Conservation (phyloP, 2,113 vertebrate genomes). For the Gambusia holbrooki region DNA sequence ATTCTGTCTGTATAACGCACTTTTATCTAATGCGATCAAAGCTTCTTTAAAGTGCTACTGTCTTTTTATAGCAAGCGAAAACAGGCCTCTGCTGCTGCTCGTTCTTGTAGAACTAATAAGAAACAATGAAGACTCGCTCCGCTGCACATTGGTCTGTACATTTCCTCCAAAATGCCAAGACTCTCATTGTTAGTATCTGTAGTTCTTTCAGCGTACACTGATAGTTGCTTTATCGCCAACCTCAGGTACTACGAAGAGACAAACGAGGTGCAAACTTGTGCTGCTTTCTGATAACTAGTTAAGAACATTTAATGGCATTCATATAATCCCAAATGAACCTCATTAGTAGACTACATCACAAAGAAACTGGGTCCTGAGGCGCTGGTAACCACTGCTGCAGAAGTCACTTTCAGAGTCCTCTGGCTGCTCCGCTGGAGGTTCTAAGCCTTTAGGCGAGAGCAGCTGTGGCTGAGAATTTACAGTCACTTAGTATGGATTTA, state of each 20-base stretch:
- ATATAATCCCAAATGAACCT: constrained; percentile 44
- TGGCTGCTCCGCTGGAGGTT: constrained; percentile 20
- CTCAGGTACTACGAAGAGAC: not conserved
- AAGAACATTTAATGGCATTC: constrained; percentile 32
- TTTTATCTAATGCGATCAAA: constrained; percentile 31
- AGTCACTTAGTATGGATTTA: constrained; percentile 7
- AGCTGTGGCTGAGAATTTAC: constrained; percentile 21
- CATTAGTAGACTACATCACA: constrained; percentile 45
- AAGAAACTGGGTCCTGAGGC: constrained; percentile 16
- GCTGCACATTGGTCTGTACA: constrained; percentile 36
- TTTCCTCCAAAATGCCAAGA: constrained; percentile 24
- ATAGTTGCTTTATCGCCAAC: not conserved
- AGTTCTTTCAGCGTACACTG: not conserved
- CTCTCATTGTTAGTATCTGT: constrained; percentile 13
- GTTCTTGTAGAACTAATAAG: constrained; percentile 52
- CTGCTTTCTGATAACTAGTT: constrained; percentile 15
- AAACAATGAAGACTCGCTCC: constrained; percentile 50
- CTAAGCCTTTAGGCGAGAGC: constrained; percentile 6
- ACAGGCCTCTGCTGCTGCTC: constrained; percentile 30
- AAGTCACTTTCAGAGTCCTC: constrained; percentile 6
- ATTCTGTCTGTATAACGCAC: not conserved
- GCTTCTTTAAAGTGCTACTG: constrained; percentile 5
- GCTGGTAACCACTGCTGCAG: constrained; percentile 26
- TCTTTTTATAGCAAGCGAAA: constrained; percentile 17
- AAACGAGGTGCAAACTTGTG: not conserved